phyloP scores from a whole-genome alignment of 2,113 vertebrate genomes.

The Crocuta crocuta region DNA sequence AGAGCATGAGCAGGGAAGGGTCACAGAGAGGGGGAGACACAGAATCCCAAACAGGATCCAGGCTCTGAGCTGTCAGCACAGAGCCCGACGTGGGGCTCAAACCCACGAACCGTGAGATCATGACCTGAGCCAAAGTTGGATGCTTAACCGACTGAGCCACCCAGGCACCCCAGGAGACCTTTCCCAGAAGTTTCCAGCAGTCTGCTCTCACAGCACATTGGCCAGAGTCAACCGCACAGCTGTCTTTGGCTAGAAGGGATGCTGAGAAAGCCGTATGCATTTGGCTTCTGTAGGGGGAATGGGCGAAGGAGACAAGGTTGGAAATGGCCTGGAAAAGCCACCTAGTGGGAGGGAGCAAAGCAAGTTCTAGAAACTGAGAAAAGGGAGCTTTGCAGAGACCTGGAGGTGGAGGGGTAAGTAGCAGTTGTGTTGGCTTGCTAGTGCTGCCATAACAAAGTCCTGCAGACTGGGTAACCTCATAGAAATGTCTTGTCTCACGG shows the following conservation, averaged over 20 bases:
- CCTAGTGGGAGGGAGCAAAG: background rate
- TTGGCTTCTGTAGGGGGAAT: background rate
- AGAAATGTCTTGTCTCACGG: background rate
- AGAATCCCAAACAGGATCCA: too few relatives aligned
- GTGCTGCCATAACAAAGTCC: background rate
- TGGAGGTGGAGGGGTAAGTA: too few relatives aligned
- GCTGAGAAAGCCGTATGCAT: background rate
- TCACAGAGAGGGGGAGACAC: too few relatives aligned
- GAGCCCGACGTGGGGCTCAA: too few relatives aligned
- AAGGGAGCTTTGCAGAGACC: background rate
- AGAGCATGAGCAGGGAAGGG: too few relatives aligned
- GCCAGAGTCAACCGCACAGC: background rate
- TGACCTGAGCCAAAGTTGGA: too few relatives aligned
- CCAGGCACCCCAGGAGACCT: background rate
- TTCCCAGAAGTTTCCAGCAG: background rate
- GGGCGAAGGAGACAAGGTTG: background rate
- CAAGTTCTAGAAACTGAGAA: background rate
- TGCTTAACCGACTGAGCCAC: too few relatives aligned
- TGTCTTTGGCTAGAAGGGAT: background rate
- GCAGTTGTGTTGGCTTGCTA: background rate
- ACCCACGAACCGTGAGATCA: too few relatives aligned
- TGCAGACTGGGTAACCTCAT: background rate
- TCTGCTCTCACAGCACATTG: background rate
- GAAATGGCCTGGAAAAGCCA: background rate
- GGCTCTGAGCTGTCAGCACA: too few relatives aligned